Evolutionary conservation across 2,888 invertebrate genomes (phyloP).

Genomic region (Agrochola circellaris): DNA sequence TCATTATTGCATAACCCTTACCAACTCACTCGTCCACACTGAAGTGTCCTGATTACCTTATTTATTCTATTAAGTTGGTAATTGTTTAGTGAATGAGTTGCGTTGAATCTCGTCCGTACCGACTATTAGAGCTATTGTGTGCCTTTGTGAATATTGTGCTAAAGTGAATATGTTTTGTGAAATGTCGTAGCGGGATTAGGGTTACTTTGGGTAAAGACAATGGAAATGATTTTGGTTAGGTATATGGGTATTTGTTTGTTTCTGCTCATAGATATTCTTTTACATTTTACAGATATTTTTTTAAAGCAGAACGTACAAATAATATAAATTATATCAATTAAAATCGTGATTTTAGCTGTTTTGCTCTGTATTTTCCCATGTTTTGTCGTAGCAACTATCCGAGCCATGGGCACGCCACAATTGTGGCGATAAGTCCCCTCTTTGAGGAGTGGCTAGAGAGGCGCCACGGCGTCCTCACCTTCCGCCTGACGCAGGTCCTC

Average conservation of each 20-base stretch:
- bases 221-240: conserved; percentile 25
- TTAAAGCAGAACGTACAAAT: background rate
- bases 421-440: too few relatives aligned
- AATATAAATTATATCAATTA: background rate
- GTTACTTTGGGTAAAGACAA: conserved; percentile 60
- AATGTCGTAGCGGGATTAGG: conserved; percentile 36
- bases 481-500: too few relatives aligned
- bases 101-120: conserved; percentile 74
- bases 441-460: too few relatives aligned
- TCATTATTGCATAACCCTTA: conserved; percentile 56
- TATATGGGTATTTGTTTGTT: background rate
- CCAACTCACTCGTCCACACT: conserved; percentile 74
- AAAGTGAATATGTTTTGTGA: conserved; percentile 54
- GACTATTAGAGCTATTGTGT: conserved; percentile 86
- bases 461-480: too few relatives aligned
- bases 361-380: background rate
- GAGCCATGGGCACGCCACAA: too few relatives aligned
- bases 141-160: conserved; percentile 72
- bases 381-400: background rate
- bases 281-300: too few relatives aligned
- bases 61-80: conserved; percentile 89
- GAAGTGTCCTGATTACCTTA: conserved; percentile 90
- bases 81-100: conserved; percentile 87
- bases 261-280: too few relatives aligned
- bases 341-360: background rate